These are phyloP conservation scores for Pseudachorutes palmiensis DNA, from an alignment of 1,140 invertebrate genomes.

Conservation along the genomic window DNA sequence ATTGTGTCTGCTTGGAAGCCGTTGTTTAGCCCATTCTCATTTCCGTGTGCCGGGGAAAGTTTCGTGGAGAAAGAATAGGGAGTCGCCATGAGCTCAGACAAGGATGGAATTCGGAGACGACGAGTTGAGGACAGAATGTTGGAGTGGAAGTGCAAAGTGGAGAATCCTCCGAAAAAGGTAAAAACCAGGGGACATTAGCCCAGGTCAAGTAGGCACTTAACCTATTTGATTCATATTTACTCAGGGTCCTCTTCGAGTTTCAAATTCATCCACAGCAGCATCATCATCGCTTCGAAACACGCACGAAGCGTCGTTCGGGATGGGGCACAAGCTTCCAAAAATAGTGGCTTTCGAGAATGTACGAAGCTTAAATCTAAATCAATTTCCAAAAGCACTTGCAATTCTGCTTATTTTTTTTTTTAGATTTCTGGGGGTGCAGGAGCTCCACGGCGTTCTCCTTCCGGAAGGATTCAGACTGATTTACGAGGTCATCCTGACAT, in stretches of 20 bases:
- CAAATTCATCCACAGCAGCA: too few relatives aligned
- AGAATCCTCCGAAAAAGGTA: slow-evolving; percentile 14
- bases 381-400: too few relatives aligned
- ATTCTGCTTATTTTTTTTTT: neutral
- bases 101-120: neutral
- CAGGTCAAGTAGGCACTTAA: neutral
- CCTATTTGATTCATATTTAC: neutral
- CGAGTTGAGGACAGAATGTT: slow-evolving; percentile 16
- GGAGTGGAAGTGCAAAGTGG: slow-evolving; percentile 14
- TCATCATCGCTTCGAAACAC: too few relatives aligned
- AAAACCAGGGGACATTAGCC: neutral
- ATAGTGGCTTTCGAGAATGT: too few relatives aligned
- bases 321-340: too few relatives aligned
- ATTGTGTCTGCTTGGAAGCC: neutral
- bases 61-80: neutral
- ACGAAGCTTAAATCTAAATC: too few relatives aligned
- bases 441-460: slow-evolving; percentile 6
- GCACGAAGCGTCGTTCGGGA: too few relatives aligned
- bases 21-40: neutral
- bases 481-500: slow-evolving; percentile 26
- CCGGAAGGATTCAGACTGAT: slow-evolving; percentile 19
- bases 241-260: too few relatives aligned
- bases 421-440: slow-evolving; percentile 5
- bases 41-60: neutral
- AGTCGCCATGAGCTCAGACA: neutral